Evolutionary conservation across 2,113 vertebrate species (phyloP).

Genomic region (Misgurnus mizolepis): DNA sequence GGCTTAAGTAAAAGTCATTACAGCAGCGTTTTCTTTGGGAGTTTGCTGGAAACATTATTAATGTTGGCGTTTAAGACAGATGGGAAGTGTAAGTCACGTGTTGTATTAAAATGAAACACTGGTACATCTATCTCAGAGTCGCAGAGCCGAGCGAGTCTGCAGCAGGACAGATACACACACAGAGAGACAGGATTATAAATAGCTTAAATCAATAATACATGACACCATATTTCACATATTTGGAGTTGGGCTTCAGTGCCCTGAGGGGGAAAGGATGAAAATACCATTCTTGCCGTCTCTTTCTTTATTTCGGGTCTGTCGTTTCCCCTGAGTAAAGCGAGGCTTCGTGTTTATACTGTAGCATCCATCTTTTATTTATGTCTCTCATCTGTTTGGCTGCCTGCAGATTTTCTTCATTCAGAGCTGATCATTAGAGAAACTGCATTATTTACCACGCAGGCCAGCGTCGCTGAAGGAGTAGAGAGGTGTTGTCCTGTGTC

Average conservation of each 20-base stretch:
- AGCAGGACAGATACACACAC: conserved; percentile 28
- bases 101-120: conserved; percentile 39
- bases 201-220: conserved; percentile 78
- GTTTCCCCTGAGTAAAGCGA: conserved; percentile 15
- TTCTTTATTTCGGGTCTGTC: conserved; percentile 38
- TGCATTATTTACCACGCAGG: conserved; percentile 44
- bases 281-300: conserved; percentile 4
- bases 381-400: conserved; percentile 42
- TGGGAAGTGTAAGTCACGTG: conserved; percentile 11
- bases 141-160: conserved; percentile 21
- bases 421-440: conserved; percentile 43
- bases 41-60: conserved; percentile 48
- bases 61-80: conserved; percentile 33
- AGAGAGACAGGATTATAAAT: conserved; percentile 69
- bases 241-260: conserved; percentile 59
- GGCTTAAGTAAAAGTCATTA: background rate
- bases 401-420: conserved; percentile 44
- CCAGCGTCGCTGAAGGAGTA: background rate
- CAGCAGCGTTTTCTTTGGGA: conserved; percentile 4
- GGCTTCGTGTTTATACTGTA: conserved; percentile 45
- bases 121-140: conserved; percentile 13
- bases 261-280: conserved; percentile 57
- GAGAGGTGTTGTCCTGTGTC: conserved; percentile 10
- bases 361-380: conserved; percentile 48
- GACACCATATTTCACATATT: conserved; percentile 71